phyloP scores from a whole-genome alignment of 2,797 vertebrate genomes.

The Falco biarmicus region DNA sequence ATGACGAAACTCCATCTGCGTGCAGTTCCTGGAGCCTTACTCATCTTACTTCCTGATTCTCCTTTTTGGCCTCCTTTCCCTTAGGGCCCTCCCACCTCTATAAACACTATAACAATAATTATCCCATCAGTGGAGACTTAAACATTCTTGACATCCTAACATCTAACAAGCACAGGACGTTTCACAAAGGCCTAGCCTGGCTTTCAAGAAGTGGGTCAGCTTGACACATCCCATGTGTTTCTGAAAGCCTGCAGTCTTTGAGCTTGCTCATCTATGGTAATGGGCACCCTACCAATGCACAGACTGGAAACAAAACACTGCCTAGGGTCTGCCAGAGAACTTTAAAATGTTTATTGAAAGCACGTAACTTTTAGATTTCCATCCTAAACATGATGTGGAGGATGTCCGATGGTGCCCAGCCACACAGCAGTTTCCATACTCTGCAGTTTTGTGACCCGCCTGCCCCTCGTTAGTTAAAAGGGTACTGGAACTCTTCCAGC shows the following conservation, averaged over 20 bases:
- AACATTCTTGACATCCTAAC: conserved; percentile 54
- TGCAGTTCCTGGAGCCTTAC: conserved; percentile 42
- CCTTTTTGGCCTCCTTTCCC: conserved; percentile 57
- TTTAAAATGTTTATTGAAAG: neutral
- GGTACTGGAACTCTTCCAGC: conserved; percentile 17
- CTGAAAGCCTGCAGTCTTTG: conserved; percentile 52
- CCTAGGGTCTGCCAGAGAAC: neutral
- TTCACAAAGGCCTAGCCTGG: conserved; percentile 45
- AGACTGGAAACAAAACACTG: conserved; percentile 33
- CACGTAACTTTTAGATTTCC: rapidly evolving
- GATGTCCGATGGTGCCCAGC: neutral
- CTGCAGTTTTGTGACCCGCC: neutral
- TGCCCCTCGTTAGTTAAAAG: neutral
- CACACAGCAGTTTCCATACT: neutral
- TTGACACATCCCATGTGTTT: conserved; percentile 61
- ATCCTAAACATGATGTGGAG: neutral
- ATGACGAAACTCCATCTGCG: neutral
- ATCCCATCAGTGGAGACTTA: conserved; percentile 17
- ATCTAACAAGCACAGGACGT: conserved; percentile 41
- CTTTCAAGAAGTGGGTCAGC: conserved; percentile 70
- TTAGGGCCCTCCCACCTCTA: conserved; percentile 57
- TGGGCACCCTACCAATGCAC: conserved; percentile 55
- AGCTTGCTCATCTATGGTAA: conserved; percentile 69
- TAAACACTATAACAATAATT: conserved; percentile 63
- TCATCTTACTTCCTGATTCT: conserved; percentile 61